Percentiles rank a stretch among this genome's conserved stretches.
These are phyloP conservation scores for Lipophrys pholis DNA, from an alignment of 2,113 vertebrate species.

Conservation along the genomic window DNA sequence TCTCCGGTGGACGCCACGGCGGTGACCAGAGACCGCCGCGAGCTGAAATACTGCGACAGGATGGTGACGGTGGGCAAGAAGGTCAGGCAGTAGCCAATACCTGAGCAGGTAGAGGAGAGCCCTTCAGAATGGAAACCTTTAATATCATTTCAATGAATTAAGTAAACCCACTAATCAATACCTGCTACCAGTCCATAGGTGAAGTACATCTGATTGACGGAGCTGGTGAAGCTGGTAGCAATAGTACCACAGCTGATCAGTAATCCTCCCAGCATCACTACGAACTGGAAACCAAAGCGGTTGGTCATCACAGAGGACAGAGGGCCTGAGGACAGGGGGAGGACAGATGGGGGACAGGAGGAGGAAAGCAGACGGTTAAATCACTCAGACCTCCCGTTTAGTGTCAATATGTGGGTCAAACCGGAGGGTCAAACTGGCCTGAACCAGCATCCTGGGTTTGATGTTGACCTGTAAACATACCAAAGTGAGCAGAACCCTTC, in stretches of 20 bases:
- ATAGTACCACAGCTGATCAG: slow-evolving; percentile 89
- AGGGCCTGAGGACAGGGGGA: slow-evolving; percentile 83
- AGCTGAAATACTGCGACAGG: slow-evolving; percentile 94
- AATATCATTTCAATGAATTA: too few relatives aligned
- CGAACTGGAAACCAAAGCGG: slow-evolving; percentile 89
- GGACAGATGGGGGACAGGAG: too few relatives aligned
- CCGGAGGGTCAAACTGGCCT: too few relatives aligned
- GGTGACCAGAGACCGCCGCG: slow-evolving; percentile 89
- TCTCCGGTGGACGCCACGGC: slow-evolving; percentile 95
- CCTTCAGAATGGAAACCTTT: too few relatives aligned
- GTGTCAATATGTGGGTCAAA: too few relatives aligned
- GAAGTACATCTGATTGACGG: slow-evolving; percentile 91
- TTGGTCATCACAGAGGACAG: slow-evolving; percentile 90
- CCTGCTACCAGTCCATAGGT: slow-evolving; percentile 90
- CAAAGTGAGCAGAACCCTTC: too few relatives aligned
- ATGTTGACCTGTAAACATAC: too few relatives aligned
- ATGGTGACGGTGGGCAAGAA: slow-evolving; percentile 97
- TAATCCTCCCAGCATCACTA: slow-evolving; percentile 92
- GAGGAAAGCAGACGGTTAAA: too few relatives aligned
- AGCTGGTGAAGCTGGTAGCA: slow-evolving; percentile 85
- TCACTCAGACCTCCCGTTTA: too few relatives aligned
- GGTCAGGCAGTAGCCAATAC: slow-evolving; percentile 93
- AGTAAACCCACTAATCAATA: slow-evolving; percentile 69
- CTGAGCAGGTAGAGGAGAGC: slow-evolving; percentile 75
- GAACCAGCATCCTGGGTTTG: too few relatives aligned